Conservation (phyloP, 2,113 vertebrate genomes). For the Callorhinus ursinus region DNA sequence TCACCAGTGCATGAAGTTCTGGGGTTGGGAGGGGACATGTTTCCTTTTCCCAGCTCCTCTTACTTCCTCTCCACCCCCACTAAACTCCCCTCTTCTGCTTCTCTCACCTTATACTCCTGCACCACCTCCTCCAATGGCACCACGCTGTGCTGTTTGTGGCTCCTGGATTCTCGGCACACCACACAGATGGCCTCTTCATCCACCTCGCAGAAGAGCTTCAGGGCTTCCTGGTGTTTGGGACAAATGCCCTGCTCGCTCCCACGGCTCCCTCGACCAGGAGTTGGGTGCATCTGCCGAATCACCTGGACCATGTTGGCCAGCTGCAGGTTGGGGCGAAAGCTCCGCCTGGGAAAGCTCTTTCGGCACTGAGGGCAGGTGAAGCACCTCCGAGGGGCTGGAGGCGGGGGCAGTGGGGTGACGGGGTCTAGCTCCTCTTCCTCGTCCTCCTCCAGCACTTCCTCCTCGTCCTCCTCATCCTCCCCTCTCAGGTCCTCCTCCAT, state of each 20-base stretch:
- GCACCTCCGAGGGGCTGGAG: conserved; percentile 73
- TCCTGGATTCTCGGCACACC: conserved; percentile 80
- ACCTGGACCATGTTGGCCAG: conserved; percentile 85
- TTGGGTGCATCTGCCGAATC: conserved; percentile 81
- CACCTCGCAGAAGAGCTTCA: conserved; percentile 83
- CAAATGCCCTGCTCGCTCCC: background rate
- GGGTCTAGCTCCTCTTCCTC: conserved; percentile 81
- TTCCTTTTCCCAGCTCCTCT: background rate
- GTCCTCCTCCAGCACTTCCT: conserved; percentile 78
- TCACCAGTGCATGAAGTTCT: background rate
- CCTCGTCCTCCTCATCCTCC: conserved; percentile 76
- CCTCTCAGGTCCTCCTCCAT: conserved; percentile 79
- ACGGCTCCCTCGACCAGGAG: conserved; percentile 19
- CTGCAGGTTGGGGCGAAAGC: conserved; percentile 83
- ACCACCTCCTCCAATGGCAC: conserved; percentile 82
- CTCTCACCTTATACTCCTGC: conserved; percentile 83
- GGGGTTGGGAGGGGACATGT: background rate
- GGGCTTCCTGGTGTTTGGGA: conserved; percentile 81
- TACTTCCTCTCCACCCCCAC: background rate
- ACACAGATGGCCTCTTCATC: conserved; percentile 83
- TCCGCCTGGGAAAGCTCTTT: conserved; percentile 78
- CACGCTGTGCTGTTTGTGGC: conserved; percentile 82
- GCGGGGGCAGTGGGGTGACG: conserved; percentile 57
- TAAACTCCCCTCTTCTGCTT: background rate
- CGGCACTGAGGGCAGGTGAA: conserved; percentile 85